These are phyloP conservation scores for Chaetodon trifasciatus DNA, from an alignment of 2,797 vertebrate species.

Conservation along the genomic window DNA sequence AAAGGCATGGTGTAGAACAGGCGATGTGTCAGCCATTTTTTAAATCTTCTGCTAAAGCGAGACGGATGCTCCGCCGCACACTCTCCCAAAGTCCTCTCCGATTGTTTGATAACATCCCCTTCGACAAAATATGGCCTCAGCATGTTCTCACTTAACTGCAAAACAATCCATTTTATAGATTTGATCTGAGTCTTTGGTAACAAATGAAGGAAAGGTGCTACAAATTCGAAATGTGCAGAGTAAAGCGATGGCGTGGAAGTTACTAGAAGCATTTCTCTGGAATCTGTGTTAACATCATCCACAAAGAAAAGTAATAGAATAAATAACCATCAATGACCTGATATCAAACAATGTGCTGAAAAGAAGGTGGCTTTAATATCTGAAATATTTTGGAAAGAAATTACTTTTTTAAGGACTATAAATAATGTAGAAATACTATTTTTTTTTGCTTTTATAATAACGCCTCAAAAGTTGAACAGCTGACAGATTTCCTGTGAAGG, in stretches of 20 bases:
- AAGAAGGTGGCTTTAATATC: not conserved
- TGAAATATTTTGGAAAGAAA: not conserved
- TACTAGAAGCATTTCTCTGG: not conserved
- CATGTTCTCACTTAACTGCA: conserved; percentile 12
- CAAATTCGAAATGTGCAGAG: not conserved
- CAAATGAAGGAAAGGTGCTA: not conserved
- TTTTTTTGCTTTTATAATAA: conserved; percentile 38
- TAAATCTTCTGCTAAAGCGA: conserved; percentile 1
- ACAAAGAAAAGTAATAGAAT: not conserved
- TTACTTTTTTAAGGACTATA: not conserved
- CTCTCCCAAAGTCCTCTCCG: not conserved
- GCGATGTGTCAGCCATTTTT: conserved; percentile 1
- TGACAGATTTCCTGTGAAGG: conserved; percentile 39
- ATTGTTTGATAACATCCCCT: conserved; percentile 17
- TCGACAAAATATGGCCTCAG: conserved; percentile 13
- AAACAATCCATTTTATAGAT: conserved; percentile 25
- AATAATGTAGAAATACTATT: conserved; percentile 46
- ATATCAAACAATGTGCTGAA: not conserved
- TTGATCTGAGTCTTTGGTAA: conserved; percentile 4
- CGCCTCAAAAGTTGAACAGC: conserved; percentile 14
- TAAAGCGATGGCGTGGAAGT: not conserved
- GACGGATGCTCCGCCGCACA: conserved; percentile 11
- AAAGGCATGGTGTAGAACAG: conserved; percentile 19
- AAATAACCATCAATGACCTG: not conserved
- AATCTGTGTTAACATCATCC: not conserved